A percentile compares a stretch with the other conserved stretches of the same genome.
Evolutionary conservation across 1,140 invertebrate species (phyloP).

Genomic region (Rhagoletis zephyria): DNA sequence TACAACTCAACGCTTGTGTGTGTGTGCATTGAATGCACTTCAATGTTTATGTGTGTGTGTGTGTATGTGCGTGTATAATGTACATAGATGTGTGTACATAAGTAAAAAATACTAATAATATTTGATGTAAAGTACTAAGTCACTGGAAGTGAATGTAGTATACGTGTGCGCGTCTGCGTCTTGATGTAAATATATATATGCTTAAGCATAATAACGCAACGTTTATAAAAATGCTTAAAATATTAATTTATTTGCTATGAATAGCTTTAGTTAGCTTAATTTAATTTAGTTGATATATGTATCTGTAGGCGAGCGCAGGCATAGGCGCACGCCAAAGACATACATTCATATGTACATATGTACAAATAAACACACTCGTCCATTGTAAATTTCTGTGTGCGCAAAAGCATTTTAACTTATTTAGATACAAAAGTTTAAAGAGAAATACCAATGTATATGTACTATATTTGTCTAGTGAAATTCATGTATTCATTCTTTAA

Average conservation of each 20-base stretch:
- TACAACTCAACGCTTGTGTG: background rate
- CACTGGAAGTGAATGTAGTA: no score
- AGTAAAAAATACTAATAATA: background rate
- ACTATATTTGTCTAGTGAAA: constrained; percentile 58
- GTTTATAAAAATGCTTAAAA: constrained; percentile 38
- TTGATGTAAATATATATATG: background rate
- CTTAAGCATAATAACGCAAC: background rate
- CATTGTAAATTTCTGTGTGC: background rate
- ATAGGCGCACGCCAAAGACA: background rate
- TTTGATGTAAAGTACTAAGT: no score
- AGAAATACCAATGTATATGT: constrained; percentile 16
- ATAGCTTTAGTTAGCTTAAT: constrained; percentile 50
- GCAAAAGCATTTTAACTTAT: constrained; percentile 20
- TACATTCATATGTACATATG: background rate
- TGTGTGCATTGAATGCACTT: constrained; percentile 34
- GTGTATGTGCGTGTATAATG: constrained; percentile 12
- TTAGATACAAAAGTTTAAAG: constrained; percentile 19
- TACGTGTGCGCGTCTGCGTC: background rate
- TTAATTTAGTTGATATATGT: constrained; percentile 33
- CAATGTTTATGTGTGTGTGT: constrained; percentile 9
- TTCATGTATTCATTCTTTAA: background rate
- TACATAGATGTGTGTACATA: constrained; percentile 7
- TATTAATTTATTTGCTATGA: constrained; percentile 52
- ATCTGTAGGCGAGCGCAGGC: background rate
- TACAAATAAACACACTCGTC: background rate